Evolutionary conservation across 2,888 invertebrate genomes (phyloP), one percentile per base, ranked within the genome.

Genomic region (Drosophila tripunctata): DNA sequence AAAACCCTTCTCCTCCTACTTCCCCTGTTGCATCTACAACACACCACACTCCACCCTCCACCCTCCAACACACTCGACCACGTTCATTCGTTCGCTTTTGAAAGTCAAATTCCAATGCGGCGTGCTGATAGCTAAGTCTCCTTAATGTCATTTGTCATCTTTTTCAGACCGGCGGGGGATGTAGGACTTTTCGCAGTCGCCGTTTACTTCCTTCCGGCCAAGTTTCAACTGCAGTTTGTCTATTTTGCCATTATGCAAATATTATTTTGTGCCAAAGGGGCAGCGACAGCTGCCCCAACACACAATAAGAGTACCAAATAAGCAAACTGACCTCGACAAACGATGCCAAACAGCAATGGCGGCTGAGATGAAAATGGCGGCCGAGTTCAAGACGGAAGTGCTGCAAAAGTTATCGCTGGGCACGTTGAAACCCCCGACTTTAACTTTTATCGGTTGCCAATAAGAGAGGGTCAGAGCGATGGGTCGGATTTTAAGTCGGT

Each of bases 81-180:
- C 7, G 35, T 50, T 40, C 74, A 62, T 12, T 72, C 65, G 44
- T 8, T 24, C 43, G 24, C 10, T 3, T 62, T 63, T 76, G 54
- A 54, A 65, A 64, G 80, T 72, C 67, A 72, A 76, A 79, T 75
- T 64, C 58, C 52, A 51, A 50, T 57, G 57, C 66, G 48, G 43
- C 50, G 31, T 21, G 50, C 83, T 70, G 38, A 55, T 36, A 66
- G 58, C 76, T 68, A 76, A 87, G 85, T 67, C 74, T 70, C 45
- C 66, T 79, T 84, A 74, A 81, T 87, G 78, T 67, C 81, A 81
- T 84, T 87, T 87, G 85, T 87, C 82, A 69, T 71, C 57, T 75
- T 54, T 54, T 54, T 54, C n/a, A n/a, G n/a, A n/a, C n/a, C n/a
- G n/a, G n/a, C n/a, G 71, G 36, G 35, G 14, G 8, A 10, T 10